Base-by-base conservation (phyloP, 2,888 invertebrate genomes). In the Synanthedon myopaeformis region DNA sequence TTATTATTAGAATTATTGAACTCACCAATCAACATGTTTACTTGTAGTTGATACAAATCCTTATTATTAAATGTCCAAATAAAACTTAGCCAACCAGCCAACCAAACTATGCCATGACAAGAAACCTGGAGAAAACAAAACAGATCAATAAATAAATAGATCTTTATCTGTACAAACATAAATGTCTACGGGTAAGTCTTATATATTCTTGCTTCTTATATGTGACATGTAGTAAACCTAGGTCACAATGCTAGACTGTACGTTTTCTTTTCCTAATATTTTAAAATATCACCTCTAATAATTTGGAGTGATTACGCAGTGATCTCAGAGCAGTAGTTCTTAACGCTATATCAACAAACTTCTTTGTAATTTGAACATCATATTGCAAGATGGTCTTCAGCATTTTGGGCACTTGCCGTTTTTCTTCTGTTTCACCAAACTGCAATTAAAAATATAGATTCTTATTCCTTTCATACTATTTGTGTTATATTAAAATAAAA, bases 51-150 rank as follows among this genome's bases (percentile, higher is more conserved):
- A 68, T 94, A 92, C 35, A 94, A 80, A 8, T 89, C 82, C 59
- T 90, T 89, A 62, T 89, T 91, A 68, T 92, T 91, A 28, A 93
- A 85, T 48, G 95, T 74, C 92, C 94, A 94, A 58, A 95, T 92
- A 59, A 94, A 92, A 4, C 91, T 91, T 23, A 95, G 76, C 91
- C 94, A 93, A 23, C 91, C 89, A 5, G 90, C 90, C 52, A 97
- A 77, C 97, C 97, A 97, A 4, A 93, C 91, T 52, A 97, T 89
- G 8, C 97, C 97, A 85, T 97, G 95, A 68, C 97, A 96, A 5
- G 96, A 94, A 61, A 94, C 89, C 93, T 94, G 69, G 53, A 82
- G 82, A 60, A 58, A 60, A 45, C n/a, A 45, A 13, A 12, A 45
- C 8, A 35, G 35, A 35, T 10, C 2, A 35, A 35, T 35, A 35